Base-by-base conservation (phyloP, 2,888 invertebrate species). In the Chloromyia formosa region DNA sequence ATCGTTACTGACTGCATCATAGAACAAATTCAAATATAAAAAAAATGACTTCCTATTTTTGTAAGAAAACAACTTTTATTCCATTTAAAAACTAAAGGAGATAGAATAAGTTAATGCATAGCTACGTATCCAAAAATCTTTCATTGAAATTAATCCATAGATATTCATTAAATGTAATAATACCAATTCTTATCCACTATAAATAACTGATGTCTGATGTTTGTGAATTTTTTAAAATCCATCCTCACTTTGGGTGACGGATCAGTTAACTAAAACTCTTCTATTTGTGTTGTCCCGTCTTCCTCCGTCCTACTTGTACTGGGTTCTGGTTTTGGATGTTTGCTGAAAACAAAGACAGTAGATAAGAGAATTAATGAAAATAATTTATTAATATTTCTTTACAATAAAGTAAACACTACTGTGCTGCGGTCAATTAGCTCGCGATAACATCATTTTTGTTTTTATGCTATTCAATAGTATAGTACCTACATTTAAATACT, bases 1-100 rank as follows among this genome's bases (percentile, higher is more conserved):
- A n/a, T n/a, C n/a, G n/a, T n/a, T n/a, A n/a, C n/a, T n/a, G n/a
- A n/a, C n/a, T n/a, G n/a, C n/a, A n/a, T n/a, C n/a, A n/a, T n/a
- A n/a, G 27, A 35, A 35, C 27, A 35, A 35, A n/a, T n/a, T n/a
- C n/a, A n/a, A 35, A 35, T 35, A 7, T 7, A 35, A 35, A 7
- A 35, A 35, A 35, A 35, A 35, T 7, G 7, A 4, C 2, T 35
- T 4, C 27, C 2, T 35, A 35, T 35, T 49, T 49, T 49, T 49
- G 10, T 49, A 49, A n/a, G 49, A 49, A 49, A 49, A 49, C 49
- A 49, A 49, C 16, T 49, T 49, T 49, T 49, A 49, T 49, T 49
- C 16, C 49, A 49, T 49, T 35, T 49, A 49, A 49, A 49, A 7
- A 49, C 12, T n/a, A 49, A 49, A 49, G 49, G 10, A 49, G 12